Base-by-base conservation (phyloP, 2,113 vertebrate species). In the Carettochelys insculpta region DNA sequence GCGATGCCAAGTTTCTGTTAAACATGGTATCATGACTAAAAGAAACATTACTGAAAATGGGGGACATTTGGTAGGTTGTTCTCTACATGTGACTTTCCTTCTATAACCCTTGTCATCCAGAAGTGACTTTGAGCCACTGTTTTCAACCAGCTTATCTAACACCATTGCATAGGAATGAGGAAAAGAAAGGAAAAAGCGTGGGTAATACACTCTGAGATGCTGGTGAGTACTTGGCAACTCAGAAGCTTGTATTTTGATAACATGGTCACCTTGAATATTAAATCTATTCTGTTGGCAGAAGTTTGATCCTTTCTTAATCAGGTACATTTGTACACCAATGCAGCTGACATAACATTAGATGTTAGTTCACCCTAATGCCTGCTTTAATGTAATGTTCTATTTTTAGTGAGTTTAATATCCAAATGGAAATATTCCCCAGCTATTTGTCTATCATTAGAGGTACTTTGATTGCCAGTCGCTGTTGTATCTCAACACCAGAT, bases 391-490 rank as follows among this genome's bases (percentile, higher is more conserved):
- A 76, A 85, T 92, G 77, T 76, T 86, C 83, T 95, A 54, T 92
- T 94, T 96, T 95, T 93, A 95, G 82, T 93, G 86, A 82, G 80
- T 71, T 16, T 90, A 86, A 92, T 77, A 88, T n/a, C 17, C 61
- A 68, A 91, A 92, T 90, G 85, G 83, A 92, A 92, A 85, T 1
- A 82, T 86, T 93, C 95, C 94, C 56, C 91, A 94, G 95, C 95
- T 94, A 90, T 95, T 94, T 95, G 58, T 93, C 94, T 96, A 94
- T 96, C 92, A 95, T 89, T 94, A 93, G 86, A 84, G 90, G 61
- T 96, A 97, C 96, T 92, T 97, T 93, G 96, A 95, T 90, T 83
- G 52, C 85, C 89, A 88, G 93, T 96, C 95, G 93, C 96, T 97
- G 95, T 95, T 93, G 95, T 96, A 95, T 95, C 95, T 95, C 95